Evolutionary conservation across 2,113 vertebrate species (phyloP).

Genomic region (Myotis davidii): DNA sequence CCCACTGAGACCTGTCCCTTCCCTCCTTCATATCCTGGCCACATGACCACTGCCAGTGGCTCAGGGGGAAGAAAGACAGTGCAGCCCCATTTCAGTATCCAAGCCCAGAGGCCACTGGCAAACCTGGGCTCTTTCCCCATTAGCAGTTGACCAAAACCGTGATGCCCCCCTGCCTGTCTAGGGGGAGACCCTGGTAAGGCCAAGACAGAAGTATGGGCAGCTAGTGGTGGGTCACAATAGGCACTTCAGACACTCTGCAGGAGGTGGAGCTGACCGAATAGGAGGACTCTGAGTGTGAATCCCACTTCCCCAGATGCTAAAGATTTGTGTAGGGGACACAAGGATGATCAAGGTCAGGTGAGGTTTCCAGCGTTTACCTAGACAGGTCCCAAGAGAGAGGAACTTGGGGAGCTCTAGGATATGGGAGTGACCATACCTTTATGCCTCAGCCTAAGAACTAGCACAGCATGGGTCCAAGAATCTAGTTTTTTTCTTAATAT

Average conservation of each 20-base stretch:
- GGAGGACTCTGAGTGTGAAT: not conserved
- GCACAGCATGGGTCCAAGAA: not conserved
- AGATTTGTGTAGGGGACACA: not conserved
- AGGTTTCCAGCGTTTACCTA: not conserved
- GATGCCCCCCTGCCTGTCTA: not conserved
- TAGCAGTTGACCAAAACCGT: not conserved
- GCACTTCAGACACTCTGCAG: not conserved
- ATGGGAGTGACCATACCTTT: not conserved
- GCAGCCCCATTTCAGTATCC: too few species aligned
- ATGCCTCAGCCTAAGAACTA: not conserved
- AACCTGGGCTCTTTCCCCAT: too few species aligned
- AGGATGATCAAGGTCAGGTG: not conserved
- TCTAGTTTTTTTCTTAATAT: not conserved
- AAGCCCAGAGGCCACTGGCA: too few species aligned
- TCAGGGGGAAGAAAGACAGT: too few species aligned
- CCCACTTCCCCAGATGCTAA: fast-evolving
- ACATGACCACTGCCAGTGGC: not conserved
- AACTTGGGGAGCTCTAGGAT: not conserved
- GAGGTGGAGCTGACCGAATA: not conserved
- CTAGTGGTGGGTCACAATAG: fast-evolving
- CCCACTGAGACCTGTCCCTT: too few species aligned
- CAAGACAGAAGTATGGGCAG: constrained; percentile 45
- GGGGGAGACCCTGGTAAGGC: not conserved
- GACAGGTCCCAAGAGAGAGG: not conserved
- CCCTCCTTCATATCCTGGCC: not conserved